A percentile compares a stretch with the other conserved stretches of the same genome.
Conservation (phyloP, 1,140 invertebrate genomes). For the Lepidurus packardi region DNA sequence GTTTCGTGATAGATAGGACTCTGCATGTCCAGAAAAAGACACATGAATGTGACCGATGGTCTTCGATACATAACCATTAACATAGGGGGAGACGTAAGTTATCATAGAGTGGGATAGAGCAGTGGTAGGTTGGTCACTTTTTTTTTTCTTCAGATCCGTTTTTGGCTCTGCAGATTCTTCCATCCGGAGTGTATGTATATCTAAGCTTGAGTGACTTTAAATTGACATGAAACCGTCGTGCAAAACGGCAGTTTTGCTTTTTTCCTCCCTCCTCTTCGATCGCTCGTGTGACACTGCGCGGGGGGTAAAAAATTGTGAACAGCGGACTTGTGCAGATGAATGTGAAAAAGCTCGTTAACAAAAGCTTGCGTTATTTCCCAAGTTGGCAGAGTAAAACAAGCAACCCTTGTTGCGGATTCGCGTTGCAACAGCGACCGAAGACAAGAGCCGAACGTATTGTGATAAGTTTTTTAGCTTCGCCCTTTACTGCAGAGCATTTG, state of each 20-base stretch:
- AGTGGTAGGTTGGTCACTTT: not conserved
- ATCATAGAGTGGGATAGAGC: not conserved
- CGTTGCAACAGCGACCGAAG: no score
- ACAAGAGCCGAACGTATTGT: no score
- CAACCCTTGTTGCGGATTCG: no score
- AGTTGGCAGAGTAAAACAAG: no score
- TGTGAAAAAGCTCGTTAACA: not conserved
- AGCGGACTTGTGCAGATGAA: not conserved
- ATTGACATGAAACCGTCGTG: no score
- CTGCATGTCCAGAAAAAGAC: not conserved
- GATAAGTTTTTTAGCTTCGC: no score
- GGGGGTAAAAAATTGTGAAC: not conserved
- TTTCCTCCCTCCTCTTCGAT: no score
- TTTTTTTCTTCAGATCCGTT: not conserved
- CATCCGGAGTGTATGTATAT: no score
- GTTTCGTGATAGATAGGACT: slow-evolving; percentile 16
- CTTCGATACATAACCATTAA: slow-evolving; percentile 22
- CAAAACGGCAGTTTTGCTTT: no score
- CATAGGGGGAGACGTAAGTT: slow-evolving; percentile 13
- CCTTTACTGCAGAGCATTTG: no score
- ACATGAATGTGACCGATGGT: slow-evolving; percentile 12
- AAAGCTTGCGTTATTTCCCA: not conserved
- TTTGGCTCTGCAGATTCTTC: no score
- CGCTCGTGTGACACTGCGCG: not conserved
- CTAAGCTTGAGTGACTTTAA: no score